These are phyloP conservation scores for Stomatorhinus walkeri DNA, from an alignment of 2,797 vertebrate genomes.

Conservation along the genomic window DNA sequence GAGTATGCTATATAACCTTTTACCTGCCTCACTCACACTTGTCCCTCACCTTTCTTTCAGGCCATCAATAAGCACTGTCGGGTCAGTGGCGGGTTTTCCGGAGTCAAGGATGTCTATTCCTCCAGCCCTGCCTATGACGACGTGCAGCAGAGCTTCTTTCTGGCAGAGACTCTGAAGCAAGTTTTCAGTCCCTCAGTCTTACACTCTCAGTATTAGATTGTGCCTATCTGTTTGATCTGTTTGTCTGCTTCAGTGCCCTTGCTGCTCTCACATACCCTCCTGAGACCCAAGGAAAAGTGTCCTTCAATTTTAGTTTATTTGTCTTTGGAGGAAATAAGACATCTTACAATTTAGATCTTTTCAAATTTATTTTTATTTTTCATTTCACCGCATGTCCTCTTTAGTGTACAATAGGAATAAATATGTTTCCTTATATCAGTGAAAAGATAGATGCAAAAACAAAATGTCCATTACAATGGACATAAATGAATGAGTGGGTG, in stretches of 20 bases:
- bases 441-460: too few species aligned
- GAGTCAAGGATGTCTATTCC: constrained; percentile 96
- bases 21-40: neutral
- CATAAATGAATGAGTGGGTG: too few species aligned
- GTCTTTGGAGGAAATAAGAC: too few species aligned
- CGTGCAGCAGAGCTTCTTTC: constrained; percentile 98
- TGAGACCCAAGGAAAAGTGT: too few species aligned
- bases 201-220: neutral
- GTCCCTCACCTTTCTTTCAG: constrained; percentile 47
- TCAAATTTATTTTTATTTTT: too few species aligned
- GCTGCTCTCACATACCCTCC: neutral
- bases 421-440: too few species aligned
- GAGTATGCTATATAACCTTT: neutral
- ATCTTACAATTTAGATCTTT: too few species aligned
- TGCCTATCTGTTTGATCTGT: neutral
- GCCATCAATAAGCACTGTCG: constrained; percentile 95
- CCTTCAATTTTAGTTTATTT: too few species aligned
- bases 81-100: constrained; percentile 91
- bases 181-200: constrained; percentile 31
- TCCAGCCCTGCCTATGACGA: constrained; percentile 89
- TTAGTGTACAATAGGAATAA: too few species aligned
- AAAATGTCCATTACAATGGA: too few species aligned
- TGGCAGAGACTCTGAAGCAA: constrained; percentile 97
- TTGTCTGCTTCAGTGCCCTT: neutral
- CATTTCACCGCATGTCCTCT: too few species aligned